phyloP scores from a whole-genome alignment of 2,888 invertebrate species.

The Lacanobia wlatinum region DNA sequence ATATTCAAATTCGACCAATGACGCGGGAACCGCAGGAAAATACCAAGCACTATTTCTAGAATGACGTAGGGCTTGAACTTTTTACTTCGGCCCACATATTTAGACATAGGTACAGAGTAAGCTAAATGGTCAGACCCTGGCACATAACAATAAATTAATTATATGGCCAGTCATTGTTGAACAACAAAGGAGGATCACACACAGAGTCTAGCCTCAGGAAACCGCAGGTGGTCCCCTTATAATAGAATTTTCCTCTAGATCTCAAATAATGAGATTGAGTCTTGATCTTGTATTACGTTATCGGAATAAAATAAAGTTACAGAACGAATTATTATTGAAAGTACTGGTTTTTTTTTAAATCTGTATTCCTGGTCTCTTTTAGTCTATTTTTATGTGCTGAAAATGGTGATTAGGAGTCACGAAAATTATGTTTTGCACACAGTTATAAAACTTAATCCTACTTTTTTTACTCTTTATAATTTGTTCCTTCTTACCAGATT shows the following conservation, averaged over 20 bases:
- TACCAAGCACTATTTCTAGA: not conserved
- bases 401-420: not conserved
- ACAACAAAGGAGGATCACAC: slow-evolving; percentile 41
- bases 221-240: slow-evolving; percentile 12
- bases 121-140: not conserved
- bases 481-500: too few species aligned
- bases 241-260: slow-evolving; percentile 30
- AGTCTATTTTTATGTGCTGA: not conserved
- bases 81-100: not conserved
- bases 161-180: slow-evolving; percentile 26
- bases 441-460: too few species aligned
- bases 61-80: not conserved
- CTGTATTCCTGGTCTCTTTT: not conserved
- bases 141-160: slow-evolving; percentile 33
- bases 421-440: not conserved
- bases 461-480: too few species aligned
- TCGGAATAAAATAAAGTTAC: slow-evolving; percentile 23
- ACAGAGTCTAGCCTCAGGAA: slow-evolving; percentile 16
- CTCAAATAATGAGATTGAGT: slow-evolving; percentile 35
- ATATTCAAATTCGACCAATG: slow-evolving; percentile 30
- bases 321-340: slow-evolving; percentile 18
- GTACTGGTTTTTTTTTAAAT: not conserved
- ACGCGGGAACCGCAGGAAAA: not conserved
- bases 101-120: not conserved
- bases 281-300: slow-evolving; percentile 22